Evolutionary conservation across 2,797 vertebrate genomes (phyloP).

Genomic region (Sarcoramphus papa): DNA sequence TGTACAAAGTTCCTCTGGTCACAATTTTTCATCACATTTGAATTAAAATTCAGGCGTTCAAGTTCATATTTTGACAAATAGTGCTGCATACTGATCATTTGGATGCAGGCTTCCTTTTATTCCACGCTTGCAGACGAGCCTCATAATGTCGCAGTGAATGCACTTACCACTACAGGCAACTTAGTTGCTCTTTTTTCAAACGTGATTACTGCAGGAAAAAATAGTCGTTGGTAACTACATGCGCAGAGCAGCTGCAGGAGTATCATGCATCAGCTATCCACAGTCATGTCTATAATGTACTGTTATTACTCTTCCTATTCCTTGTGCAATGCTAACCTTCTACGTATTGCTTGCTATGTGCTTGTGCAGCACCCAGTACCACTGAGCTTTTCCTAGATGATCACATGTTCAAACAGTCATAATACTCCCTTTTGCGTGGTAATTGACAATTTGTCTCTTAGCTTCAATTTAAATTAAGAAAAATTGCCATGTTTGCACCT

Average conservation of each 20-base stretch:
- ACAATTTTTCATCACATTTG: not conserved
- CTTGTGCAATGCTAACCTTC: not conserved
- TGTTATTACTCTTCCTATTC: not conserved
- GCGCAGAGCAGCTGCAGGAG: not conserved
- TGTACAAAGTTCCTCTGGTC: not conserved
- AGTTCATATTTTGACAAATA: not conserved
- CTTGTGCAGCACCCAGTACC: not conserved
- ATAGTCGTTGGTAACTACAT: not conserved
- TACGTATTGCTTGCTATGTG: not conserved
- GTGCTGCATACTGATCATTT: not conserved
- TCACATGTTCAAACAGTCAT: not conserved
- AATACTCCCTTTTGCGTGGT: not conserved
- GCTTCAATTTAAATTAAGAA: not conserved
- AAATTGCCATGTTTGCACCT: not conserved
- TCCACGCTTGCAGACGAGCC: not conserved
- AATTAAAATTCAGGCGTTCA: not conserved
- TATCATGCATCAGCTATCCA: not conserved
- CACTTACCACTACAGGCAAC: not conserved
- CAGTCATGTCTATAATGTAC: not conserved
- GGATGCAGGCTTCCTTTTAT: not conserved
- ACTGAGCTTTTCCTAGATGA: not conserved
- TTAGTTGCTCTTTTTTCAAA: not conserved
- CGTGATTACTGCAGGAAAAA: slow-evolving; percentile 3
- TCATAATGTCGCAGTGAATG: not conserved
- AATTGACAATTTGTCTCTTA: not conserved